These are phyloP conservation scores for Pseudococcus longispinus DNA, from an alignment of 2,888 invertebrate genomes.

Conservation along the genomic window DNA sequence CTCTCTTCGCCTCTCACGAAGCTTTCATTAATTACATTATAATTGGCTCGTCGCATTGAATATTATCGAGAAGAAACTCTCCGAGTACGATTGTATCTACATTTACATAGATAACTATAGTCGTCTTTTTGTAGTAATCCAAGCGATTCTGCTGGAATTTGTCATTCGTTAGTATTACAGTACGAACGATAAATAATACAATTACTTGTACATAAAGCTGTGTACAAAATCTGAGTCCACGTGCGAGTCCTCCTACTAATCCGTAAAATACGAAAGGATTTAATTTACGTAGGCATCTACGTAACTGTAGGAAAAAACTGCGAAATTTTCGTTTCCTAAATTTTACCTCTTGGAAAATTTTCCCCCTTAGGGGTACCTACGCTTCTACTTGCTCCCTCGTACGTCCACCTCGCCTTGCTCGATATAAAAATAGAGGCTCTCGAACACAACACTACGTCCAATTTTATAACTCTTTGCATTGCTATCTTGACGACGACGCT, in stretches of 20 bases:
- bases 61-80: not conserved
- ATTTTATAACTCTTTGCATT: not conserved
- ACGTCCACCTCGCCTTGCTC: not conserved
- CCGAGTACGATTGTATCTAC: not conserved
- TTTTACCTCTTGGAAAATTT: not conserved
- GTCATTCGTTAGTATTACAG: not conserved
- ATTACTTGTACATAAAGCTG: not conserved
- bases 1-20: not conserved
- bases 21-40: not conserved
- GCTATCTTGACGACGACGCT: not conserved
- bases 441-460: not conserved
- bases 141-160: not conserved
- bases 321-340: not conserved
- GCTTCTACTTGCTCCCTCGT: not conserved
- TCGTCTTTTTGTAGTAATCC: not conserved
- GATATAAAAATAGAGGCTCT: not conserved
- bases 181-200: not conserved
- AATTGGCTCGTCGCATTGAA: not conserved
- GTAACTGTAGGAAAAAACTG: not conserved
- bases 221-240: not conserved
- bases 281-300: not conserved
- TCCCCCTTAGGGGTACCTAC: not conserved
- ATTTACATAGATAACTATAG: not conserved
- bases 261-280: not conserved
- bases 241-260: not conserved